Percentiles rank a stretch among this genome's conserved stretches.
Conservation (phyloP, 2,888 invertebrate genomes). For the Ichneumon xanthorius region DNA sequence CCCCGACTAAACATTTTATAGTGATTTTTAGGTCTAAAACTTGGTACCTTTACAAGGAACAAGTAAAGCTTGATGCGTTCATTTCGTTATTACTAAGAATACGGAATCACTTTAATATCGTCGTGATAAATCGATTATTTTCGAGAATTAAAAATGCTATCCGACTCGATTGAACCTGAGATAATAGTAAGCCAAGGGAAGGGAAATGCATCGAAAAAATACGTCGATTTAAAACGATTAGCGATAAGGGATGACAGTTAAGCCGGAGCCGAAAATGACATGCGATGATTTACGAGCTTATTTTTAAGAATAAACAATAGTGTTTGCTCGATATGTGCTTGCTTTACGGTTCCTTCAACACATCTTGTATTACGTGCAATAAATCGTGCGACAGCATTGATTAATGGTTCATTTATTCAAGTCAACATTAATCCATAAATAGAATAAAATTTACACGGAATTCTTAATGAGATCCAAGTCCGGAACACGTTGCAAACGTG, state of each 20-base stretch:
- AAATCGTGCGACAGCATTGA: slow-evolving; percentile 1
- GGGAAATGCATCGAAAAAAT: not conserved
- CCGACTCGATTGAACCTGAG: no score
- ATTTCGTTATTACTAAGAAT: not conserved
- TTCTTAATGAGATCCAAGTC: no score
- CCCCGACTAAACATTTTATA: no score
- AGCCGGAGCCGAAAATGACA: not conserved
- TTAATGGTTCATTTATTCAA: slow-evolving; percentile 3
- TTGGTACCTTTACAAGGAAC: no score
- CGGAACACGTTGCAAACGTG: no score
- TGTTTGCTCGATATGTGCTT: not conserved
- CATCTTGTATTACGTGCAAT: not conserved
- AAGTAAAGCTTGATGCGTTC: not conserved
- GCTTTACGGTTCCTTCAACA: not conserved
- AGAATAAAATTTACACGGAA: not conserved
- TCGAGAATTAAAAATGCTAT: not conserved
- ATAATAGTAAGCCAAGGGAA: not conserved
- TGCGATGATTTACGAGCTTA: not conserved
- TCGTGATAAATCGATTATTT: not conserved
- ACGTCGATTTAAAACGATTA: not conserved
- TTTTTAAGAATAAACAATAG: not conserved
- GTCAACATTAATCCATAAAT: not conserved
- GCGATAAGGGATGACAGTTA: not conserved
- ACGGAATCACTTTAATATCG: not conserved
- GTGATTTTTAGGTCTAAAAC: no score